Percentiles rank a stretch among this genome's conserved stretches.
Conservation (phyloP, 1,140 invertebrate species). For the Hypsibius dujardini region DNA sequence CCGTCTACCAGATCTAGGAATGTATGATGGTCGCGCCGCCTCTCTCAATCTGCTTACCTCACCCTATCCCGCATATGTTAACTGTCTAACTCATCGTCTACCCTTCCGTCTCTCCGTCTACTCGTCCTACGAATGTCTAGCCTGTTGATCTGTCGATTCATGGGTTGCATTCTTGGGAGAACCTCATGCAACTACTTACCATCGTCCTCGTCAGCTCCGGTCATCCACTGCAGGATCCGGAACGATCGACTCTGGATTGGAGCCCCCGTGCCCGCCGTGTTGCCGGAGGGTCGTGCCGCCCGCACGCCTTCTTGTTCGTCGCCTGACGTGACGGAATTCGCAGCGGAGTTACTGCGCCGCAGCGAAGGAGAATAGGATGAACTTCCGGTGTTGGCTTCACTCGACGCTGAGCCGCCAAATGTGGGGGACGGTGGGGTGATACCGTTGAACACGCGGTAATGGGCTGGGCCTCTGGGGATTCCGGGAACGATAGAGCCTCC, state of each 20-base stretch:
- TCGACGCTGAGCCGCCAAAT: not conserved
- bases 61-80: not conserved
- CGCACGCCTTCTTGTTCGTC: not conserved
- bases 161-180: not conserved
- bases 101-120: not conserved
- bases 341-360: not conserved
- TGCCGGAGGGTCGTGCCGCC: not conserved
- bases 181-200: not conserved
- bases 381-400: not conserved
- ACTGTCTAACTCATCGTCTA: not conserved
- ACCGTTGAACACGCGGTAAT: not conserved
- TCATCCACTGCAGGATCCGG: slow-evolving; percentile 14
- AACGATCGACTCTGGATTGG: slow-evolving; percentile 16
- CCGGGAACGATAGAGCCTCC: not conserved
- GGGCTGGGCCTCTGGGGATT: not conserved
- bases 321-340: not conserved
- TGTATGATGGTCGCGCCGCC: not conserved
- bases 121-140: not conserved
- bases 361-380: not conserved
- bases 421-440: slow-evolving; percentile 8
- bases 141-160: not conserved
- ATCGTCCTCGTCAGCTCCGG: slow-evolving; percentile 13
- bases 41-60: not conserved
- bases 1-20: no score
- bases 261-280: not conserved